Percentiles rank a stretch among this genome's conserved stretches.
phyloP scores from a whole-genome alignment of 2,113 vertebrate species.

The Oreochromis niloticus region DNA sequence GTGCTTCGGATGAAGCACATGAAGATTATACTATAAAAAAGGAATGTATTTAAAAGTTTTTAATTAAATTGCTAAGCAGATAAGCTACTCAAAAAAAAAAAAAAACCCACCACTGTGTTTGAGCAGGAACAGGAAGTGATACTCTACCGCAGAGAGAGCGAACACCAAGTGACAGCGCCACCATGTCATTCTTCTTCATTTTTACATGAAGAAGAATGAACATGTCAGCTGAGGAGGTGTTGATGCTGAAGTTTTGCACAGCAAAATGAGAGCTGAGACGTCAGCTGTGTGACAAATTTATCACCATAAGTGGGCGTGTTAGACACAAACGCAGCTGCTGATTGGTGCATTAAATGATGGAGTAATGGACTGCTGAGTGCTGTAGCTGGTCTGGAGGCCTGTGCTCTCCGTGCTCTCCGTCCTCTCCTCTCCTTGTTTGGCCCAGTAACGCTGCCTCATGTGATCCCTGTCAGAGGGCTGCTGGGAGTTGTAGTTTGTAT shows the following conservation, averaged over 20 bases:
- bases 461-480: background rate
- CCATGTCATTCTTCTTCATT: no score
- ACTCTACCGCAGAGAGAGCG: no score
- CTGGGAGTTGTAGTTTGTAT: background rate
- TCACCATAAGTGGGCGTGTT: background rate
- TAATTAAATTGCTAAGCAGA: no score
- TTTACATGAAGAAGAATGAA: background rate
- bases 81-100: no score
- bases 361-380: background rate
- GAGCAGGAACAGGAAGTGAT: no score
- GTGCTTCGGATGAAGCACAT: no score
- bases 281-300: background rate
- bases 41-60: no score
- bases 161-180: no score
- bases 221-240: background rate
- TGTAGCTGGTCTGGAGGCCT: background rate
- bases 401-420: background rate
- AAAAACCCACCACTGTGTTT: no score
- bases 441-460: background rate
- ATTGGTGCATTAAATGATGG: background rate
- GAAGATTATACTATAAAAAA: no score
- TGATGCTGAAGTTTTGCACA: background rate
- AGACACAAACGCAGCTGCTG: background rate
- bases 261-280: background rate
- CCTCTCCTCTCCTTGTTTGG: background rate